Evolutionary conservation across 2,797 vertebrate genomes (phyloP).

Genomic region (Pogonophryne albipinna): DNA sequence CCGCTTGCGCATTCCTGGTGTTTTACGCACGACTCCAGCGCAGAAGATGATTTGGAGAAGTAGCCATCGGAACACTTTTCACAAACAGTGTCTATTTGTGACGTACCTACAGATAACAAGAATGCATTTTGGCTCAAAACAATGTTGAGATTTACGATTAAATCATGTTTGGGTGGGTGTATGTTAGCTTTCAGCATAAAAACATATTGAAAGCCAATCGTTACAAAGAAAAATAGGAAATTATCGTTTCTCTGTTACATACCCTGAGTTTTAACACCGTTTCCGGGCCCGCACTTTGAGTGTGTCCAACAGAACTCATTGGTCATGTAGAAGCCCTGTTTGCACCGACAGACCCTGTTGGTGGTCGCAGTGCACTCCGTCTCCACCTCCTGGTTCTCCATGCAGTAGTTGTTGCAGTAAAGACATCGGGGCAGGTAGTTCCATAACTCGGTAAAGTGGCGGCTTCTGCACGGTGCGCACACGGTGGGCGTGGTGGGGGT

Average conservation of each 20-base stretch:
- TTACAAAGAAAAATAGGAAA: neutral
- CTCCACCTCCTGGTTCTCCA: constrained; percentile 71
- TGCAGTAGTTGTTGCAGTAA: constrained; percentile 80
- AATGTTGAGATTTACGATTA: neutral
- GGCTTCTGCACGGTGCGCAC: constrained; percentile 59
- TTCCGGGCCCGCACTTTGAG: constrained; percentile 63
- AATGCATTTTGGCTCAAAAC: neutral
- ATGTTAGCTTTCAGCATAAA: neutral
- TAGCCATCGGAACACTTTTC: constrained; percentile 64
- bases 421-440: constrained; percentile 83
- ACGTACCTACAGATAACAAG: constrained; percentile 68
- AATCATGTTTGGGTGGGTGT: no score
- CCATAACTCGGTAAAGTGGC: constrained; percentile 78
- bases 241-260: neutral
- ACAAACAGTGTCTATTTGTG: constrained; percentile 73
- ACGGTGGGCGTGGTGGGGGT: constrained; percentile 63
- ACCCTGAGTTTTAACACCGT: constrained; percentile 74
- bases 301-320: constrained; percentile 74
- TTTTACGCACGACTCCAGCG: constrained; percentile 59
- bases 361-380: constrained; percentile 66
- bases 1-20: constrained; percentile 66
- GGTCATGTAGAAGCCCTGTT: constrained; percentile 65
- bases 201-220: neutral
- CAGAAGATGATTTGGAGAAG: constrained; percentile 75
- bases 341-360: constrained; percentile 82